These are phyloP conservation scores for Entomyzon cyanotis DNA, from an alignment of 2,113 vertebrate genomes.

Conservation along the genomic window DNA sequence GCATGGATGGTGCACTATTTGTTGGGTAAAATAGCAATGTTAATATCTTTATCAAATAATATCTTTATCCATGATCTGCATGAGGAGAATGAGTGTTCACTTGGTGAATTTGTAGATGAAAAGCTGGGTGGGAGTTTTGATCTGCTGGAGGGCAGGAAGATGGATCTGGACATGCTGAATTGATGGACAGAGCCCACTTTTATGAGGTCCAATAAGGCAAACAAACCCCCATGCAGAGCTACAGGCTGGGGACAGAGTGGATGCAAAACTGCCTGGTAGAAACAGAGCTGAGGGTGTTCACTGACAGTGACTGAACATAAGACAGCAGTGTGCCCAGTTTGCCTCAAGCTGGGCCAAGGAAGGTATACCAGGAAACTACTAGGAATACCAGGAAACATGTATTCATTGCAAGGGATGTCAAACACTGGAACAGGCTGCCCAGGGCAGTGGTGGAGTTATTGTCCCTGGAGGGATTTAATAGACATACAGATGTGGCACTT, in stretches of 20 bases:
- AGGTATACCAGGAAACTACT: neutral
- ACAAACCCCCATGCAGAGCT: neutral
- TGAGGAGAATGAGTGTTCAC: fast-evolving
- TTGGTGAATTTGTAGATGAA: neutral
- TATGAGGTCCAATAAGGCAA: neutral
- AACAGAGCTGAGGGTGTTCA: neutral
- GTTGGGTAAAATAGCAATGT: neutral
- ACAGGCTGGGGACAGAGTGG: neutral
- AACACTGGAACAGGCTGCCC: neutral
- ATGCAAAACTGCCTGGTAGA: neutral
- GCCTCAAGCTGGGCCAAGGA: neutral
- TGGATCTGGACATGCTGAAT: neutral
- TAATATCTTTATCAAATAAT: no score
- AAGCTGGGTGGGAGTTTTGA: neutral
- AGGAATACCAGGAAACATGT: neutral
- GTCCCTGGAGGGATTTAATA: neutral
- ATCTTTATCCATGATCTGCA: neutral
- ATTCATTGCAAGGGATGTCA: neutral
- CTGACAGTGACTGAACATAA: neutral
- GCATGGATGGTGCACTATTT: no score
- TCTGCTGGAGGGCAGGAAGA: neutral
- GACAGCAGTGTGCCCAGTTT: neutral
- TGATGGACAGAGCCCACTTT: neutral
- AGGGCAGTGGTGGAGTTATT: neutral
- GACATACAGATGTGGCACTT: neutral